Percentiles rank a stretch among this genome's conserved stretches.
These are phyloP conservation scores for Drosophila melanogaster DNA, from an alignment of 1,140 invertebrate genomes.

Conservation along the genomic window Release_6_plus_ISO1_MT NT_033777.3:10997501-10998000, in stretches of 20 bases:
- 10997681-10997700: conserved; percentile 63
- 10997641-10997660: conserved; percentile 60
- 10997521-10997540: conserved; percentile 19
- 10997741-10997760: conserved; percentile 36
- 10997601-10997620: conserved; percentile 55
- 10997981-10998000: conserved; percentile 16
- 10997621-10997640: conserved; percentile 73
- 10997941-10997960: conserved; percentile 80
- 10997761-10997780: conserved; percentile 33
- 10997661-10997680: conserved; percentile 9
- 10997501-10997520: conserved; percentile 58
- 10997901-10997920: conserved; percentile 73
- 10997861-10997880: conserved; percentile 77
- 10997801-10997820: conserved; percentile 20
- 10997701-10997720: conserved; percentile 51
- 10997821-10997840: conserved; percentile 74
- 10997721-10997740: conserved; percentile 14
- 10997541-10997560: conserved; percentile 41
- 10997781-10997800: conserved; percentile 16
- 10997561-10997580: conserved; percentile 63
- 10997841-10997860: conserved; percentile 80
- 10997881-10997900: conserved; percentile 42
- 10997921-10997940: conserved; percentile 82
- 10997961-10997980: conserved; percentile 60
- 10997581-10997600: conserved; percentile 75